Conservation (phyloP, 2,888 invertebrate species). For the Selenia dentaria region DNA sequence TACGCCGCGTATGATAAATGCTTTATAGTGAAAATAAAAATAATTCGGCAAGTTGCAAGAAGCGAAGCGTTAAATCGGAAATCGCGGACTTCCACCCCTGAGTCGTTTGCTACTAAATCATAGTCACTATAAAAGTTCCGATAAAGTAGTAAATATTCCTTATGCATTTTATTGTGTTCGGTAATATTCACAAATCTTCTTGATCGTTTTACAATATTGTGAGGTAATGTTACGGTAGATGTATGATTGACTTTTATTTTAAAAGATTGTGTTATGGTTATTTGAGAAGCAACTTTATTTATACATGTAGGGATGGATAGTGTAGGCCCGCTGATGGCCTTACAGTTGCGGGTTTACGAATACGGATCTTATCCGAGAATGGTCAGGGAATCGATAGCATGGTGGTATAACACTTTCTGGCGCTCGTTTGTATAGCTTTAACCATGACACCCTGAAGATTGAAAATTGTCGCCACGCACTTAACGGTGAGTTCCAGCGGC, state of each 20-base stretch:
- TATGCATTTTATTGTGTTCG: conserved; percentile 67
- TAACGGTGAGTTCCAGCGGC: too few relatives aligned
- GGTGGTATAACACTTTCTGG: too few relatives aligned
- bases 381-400: too few relatives aligned
- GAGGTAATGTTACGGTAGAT: conserved; percentile 19
- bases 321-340: too few relatives aligned
- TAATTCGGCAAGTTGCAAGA: conserved; percentile 51
- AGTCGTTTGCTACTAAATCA: conserved; percentile 75
- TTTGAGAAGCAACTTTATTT: not conserved
- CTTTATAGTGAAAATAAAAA: conserved; percentile 44
- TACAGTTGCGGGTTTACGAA: too few relatives aligned
- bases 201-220: conserved; percentile 35
- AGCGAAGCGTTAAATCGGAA: conserved; percentile 75
- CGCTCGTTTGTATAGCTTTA: too few relatives aligned
- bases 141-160: conserved; percentile 76
- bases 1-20: conserved; percentile 33
- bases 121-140: conserved; percentile 73
- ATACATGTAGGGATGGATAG: too few relatives aligned
- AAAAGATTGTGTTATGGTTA: not conserved
- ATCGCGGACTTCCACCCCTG: conserved; percentile 64
- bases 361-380: too few relatives aligned
- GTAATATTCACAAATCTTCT: conserved; percentile 61
- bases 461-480: too few relatives aligned
- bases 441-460: too few relatives aligned
- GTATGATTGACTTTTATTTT: not conserved